Percentiles rank a stretch among this genome's conserved stretches.
Conservation (phyloP, 2,797 vertebrate genomes). For the Acipenser ruthenus region DNA sequence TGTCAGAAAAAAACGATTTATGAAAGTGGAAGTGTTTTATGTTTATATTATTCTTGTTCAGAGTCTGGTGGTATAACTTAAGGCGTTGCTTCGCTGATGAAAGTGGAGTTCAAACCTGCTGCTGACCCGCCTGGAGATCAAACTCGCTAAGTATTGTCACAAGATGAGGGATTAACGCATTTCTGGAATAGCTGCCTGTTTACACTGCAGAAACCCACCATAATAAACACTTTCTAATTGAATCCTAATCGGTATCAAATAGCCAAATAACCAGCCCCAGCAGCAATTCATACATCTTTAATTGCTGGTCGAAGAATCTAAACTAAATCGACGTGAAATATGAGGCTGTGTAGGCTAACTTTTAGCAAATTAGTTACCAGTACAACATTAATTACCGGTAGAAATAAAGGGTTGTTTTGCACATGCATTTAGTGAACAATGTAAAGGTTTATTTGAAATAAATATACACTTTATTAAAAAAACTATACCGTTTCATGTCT, state of each 20-base stretch:
- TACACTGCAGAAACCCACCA: constrained; percentile 72
- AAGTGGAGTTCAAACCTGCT: constrained; percentile 65
- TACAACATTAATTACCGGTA: too few relatives aligned
- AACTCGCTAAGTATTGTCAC: constrained; percentile 94
- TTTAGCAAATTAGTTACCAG: too few relatives aligned
- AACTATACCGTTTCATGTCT: too few relatives aligned
- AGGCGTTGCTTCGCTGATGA: constrained; percentile 52
- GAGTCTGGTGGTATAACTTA: constrained; percentile 38
- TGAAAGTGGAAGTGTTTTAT: too few relatives aligned
- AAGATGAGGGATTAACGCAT: constrained; percentile 98
- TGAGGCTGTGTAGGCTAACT: constrained; percentile 10
- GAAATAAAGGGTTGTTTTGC: too few relatives aligned
- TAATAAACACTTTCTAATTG: constrained; percentile 99
- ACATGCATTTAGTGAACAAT: too few relatives aligned
- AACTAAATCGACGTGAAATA: constrained; percentile 34
- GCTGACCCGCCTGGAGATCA: constrained; percentile 70
- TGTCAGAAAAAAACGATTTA: too few relatives aligned
- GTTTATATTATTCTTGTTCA: constrained; percentile 16
- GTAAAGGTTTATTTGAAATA: too few relatives aligned
- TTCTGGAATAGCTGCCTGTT: constrained; percentile 98
- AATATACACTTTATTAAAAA: too few relatives aligned
- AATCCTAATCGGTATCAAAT: constrained; percentile 97
- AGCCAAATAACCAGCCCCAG: constrained; percentile 71
- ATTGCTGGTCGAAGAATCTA: constrained; percentile 58
- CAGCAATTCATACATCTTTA: constrained; percentile 83